Base-by-base conservation (phyloP, 2,888 invertebrate genomes). In the Caenorhabditis sulstoni region DNA sequence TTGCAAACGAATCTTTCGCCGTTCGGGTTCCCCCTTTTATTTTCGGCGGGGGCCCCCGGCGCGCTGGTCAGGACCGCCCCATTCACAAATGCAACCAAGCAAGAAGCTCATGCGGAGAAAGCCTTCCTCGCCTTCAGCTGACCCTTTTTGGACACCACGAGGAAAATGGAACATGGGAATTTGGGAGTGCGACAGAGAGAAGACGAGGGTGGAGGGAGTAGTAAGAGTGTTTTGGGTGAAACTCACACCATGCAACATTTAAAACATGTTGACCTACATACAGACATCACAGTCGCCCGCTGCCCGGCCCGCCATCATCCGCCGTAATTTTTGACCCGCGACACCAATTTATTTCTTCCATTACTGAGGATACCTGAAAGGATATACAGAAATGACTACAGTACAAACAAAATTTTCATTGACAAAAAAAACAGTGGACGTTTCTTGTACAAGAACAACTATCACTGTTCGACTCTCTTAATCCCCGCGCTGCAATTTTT, bases 191-290 rank as follows among this genome's bases (percentile, higher is more conserved):
- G 58, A 37, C 50, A 64, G 73, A 58, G 64, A 62, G 57, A 71
- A 71, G 49, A 62, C 47, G 20, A 22, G 61, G 64, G 73, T 58
- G 61, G 29, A 62, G 39, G 58, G 47, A 41, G 52, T 44, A 68
- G 41, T 49, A 57, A 41, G 41, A 14, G 41, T 71, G 64, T 64
- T 73, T 64, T 64, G 73, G 73, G 64, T 73, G 73, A 58, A 73
- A 73, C 64, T 73, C 73, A 64, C 73, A 73, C 73, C 64, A 73
- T 64, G 73, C 73, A 73, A 73, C 73, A 73, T 73, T 73, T 65
- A 14, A 73, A 73, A 73, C 73, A 73, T 73, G 73, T 73, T 73
- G 64, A 73, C 73, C 73, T 73, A 73, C 58, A 73, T 73, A 73
- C 73, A 58, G 58, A 58, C 45, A 45, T 45, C 58, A 58, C 58